Evolutionary conservation across 1,140 invertebrate species (phyloP).

Genomic region (Zaprionus ornatus): DNA sequence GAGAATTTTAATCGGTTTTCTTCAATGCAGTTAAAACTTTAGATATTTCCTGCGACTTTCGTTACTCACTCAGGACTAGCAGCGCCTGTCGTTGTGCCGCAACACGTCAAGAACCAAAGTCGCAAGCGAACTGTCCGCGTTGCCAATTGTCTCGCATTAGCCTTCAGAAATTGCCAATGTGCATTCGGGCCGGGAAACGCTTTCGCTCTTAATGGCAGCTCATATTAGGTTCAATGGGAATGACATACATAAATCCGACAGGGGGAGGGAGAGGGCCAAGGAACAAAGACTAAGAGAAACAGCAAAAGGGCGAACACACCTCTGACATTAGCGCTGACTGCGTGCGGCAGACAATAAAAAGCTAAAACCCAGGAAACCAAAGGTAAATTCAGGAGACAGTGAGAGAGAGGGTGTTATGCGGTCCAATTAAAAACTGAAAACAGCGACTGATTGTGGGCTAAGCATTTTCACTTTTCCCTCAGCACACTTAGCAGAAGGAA

Average conservation of each 20-base stretch:
- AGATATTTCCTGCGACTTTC: neutral
- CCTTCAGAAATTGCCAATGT: conserved; percentile 44
- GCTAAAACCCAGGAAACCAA: conserved; percentile 26
- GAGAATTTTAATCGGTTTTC: neutral
- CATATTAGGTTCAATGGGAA: conserved; percentile 78
- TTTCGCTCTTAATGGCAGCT: conserved; percentile 18
- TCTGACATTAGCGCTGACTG: conserved; percentile 63
- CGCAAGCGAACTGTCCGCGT: conserved; percentile 40
- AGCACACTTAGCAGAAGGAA: conserved; percentile 33
- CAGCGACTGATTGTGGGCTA: conserved; percentile 59
- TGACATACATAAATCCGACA: conserved; percentile 32
- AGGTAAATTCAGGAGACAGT: neutral
- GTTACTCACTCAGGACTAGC: neutral
- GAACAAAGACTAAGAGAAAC: neutral
- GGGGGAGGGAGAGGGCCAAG: neutral
- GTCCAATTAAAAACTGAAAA: conserved; percentile 3
- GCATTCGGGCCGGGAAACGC: conserved; percentile 28
- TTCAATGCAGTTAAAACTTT: neutral
- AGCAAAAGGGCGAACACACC: conserved; percentile 51
- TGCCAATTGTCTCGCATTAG: conserved; percentile 20
- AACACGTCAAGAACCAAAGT: conserved; percentile 58
- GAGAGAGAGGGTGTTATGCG: neutral
- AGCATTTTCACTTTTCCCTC: conserved; percentile 47
- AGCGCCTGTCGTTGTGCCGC: conserved; percentile 15
- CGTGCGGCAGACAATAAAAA: conserved; percentile 68